Base-by-base conservation (phyloP, 2,888 invertebrate species). In the Microchrysa polita region DNA sequence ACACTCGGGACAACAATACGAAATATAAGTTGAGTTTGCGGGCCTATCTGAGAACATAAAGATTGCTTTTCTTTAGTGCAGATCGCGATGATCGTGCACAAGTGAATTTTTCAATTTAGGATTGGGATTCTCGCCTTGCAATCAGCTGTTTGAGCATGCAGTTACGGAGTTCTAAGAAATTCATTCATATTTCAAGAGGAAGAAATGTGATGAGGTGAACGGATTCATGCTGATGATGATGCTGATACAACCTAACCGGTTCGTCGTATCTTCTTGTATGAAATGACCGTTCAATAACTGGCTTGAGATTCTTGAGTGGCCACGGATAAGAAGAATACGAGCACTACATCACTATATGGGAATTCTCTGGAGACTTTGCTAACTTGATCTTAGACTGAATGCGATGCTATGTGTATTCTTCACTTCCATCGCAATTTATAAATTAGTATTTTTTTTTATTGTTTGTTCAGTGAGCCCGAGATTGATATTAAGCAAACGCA, bases 121-220 rank as follows among this genome's bases (percentile, higher is more conserved):
- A 69, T 69, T 57, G 18, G 18, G 12, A 69, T 69, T 55, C 52
- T 69, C 57, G 40, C 65, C 48, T 72, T 60, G 53, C 74, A 75
- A 74, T 73, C 75, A 73, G 75, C 75, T 75, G 75, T 73, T 42
- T 71, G 61, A 73, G 65, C 73, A 67, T 73, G 69, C 73, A 40
- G 73, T 34, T 73, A 72, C 74, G 59, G 69, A n/a, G 73, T 61
- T 74, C 75, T 73, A 14, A 74, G 75, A 75, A 75, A 55, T 74
- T 75, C 75, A 75, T 75, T 75, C 75, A 75, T 74, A 74, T 75
- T 74, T 73, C 22, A 57, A 52, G 34, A 40, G 42, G 67, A n/a
- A n/a, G n/a, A 22, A 53, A 57, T 40, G 22, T 34, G 55, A 55
- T 55, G 69, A 69, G 69, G 69, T 69, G 69, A 69, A 69, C 69